phyloP scores from a whole-genome alignment of 2,888 invertebrate species.

The Dendrolimus pini region DNA sequence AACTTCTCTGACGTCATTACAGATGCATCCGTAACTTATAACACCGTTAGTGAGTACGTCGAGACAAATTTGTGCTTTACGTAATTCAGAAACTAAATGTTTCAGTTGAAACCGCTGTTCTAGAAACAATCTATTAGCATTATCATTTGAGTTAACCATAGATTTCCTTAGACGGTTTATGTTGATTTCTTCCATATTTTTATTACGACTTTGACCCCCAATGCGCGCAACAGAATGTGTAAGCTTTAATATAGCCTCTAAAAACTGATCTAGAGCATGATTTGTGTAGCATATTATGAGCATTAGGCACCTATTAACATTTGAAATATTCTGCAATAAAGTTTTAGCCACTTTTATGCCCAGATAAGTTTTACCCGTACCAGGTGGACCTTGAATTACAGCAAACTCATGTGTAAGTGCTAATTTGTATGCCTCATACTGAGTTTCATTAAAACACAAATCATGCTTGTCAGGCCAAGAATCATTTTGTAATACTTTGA shows the following conservation, averaged over 20 bases:
- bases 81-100: constrained; percentile 21
- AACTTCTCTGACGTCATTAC: constrained; percentile 19
- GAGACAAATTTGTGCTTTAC: constrained; percentile 26
- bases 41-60: constrained; percentile 37
- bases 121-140: constrained; percentile 20
- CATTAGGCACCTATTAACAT: constrained; percentile 59
- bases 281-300: constrained; percentile 90
- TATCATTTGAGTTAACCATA: constrained; percentile 3
- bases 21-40: constrained; percentile 21
- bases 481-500: constrained; percentile 31
- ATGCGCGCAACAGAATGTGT: constrained; percentile 80
- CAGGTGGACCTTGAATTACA: constrained; percentile 91
- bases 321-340: constrained; percentile 75
- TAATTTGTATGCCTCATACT: constrained; percentile 79
- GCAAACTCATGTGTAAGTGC: constrained; percentile 83
- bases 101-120: constrained; percentile 29
- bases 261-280: constrained; percentile 90
- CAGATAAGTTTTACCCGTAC: constrained; percentile 90
- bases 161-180: constrained; percentile 45
- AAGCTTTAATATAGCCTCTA: constrained; percentile 79
- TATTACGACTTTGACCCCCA: constrained; percentile 80
- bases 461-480: constrained; percentile 64
- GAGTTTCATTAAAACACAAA: constrained; percentile 79
- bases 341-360: constrained; percentile 83
- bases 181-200: constrained; percentile 53